Evolutionary conservation across 2,113 vertebrate species (phyloP), one percentile per base, ranked within the genome.

Genomic region (Mohoua ochrocephala): DNA sequence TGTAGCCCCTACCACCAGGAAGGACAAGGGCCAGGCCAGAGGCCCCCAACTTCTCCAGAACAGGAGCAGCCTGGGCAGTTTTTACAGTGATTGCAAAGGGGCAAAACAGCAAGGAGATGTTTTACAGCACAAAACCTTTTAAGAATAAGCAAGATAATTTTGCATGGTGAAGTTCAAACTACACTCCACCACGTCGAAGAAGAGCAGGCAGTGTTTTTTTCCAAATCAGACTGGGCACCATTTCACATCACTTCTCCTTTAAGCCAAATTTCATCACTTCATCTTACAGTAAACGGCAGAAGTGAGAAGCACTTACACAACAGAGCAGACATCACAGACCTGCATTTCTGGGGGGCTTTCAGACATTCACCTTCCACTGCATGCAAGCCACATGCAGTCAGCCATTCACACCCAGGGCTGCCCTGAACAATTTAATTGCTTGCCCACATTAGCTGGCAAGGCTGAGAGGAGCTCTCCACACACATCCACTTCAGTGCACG

Each of bases 221-320:
- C 15, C 69, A 28, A 31, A 39, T 45, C 30, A 53, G 23, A 15
- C 5, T 5, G 24, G 39, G 14, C 39, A 52, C 7, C 0, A 0
- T 77, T 84, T 83, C 92, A 84, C 56, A 90, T 73, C 56, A 64
- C 79, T 95, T 95, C 50, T 89, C 61, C 52, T 94, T 85, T 35
- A 49, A 54, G 56, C 15, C 15, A 16, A 18, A 79, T 94, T 87
- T 85, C 93, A 73, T 15, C 91, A 85, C 61, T 57, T 67, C 30
- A 42, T 30, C 21, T 93, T 91, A 85, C 39, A 2, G 78, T 49
- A 93, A 94, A 10, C 0, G 0, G 37, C 53, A 61, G 50, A 85
- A 83, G 47, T 2, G 13, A 80, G 50, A 85, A 80, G 5, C 11
- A 39, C 50, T 94, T 85, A 37, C 84, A 85, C 75, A 87, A 63